These are phyloP conservation scores for Acipenser ruthenus DNA, from an alignment of 2,797 vertebrate species.

Conservation along the genomic window DNA sequence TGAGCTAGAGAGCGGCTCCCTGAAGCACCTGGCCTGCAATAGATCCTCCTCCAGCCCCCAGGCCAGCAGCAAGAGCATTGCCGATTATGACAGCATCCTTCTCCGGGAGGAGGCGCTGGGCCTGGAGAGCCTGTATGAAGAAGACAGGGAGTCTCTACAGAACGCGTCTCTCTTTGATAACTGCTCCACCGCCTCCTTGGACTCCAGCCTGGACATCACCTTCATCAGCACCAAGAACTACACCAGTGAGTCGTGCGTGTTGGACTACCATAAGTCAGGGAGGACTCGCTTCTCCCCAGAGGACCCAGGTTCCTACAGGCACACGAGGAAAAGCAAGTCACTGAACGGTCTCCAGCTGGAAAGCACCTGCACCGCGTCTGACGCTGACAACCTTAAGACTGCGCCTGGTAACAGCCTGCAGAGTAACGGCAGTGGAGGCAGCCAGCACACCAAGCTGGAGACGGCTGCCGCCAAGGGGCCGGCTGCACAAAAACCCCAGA, in stretches of 20 bases:
- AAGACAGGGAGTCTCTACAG: slow-evolving; percentile 60
- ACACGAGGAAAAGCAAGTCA: slow-evolving; percentile 85
- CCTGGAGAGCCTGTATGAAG: slow-evolving; percentile 72
- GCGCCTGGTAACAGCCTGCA: slow-evolving; percentile 38
- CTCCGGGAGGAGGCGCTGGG: slow-evolving; percentile 54
- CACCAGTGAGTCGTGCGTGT: slow-evolving; percentile 63
- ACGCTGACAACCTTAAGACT: neutral
- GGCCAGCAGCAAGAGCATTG: slow-evolving; percentile 54
- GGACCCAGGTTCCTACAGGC: slow-evolving; percentile 59
- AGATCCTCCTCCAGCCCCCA: slow-evolving; percentile 17
- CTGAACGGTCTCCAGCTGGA: slow-evolving; percentile 90
- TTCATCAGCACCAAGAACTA: slow-evolving; percentile 78
- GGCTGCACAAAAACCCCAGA: slow-evolving; percentile 58
- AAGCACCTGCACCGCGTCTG: slow-evolving; percentile 60
- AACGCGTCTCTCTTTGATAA: slow-evolving; percentile 70
- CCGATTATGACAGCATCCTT: slow-evolving; percentile 63
- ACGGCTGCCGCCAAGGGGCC: slow-evolving; percentile 67
- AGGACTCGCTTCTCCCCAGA: slow-evolving; percentile 52
- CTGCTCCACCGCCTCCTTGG: slow-evolving; percentile 82
- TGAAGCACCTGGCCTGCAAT: slow-evolving; percentile 38
- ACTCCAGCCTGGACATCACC: slow-evolving; percentile 90
- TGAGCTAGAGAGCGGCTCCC: slow-evolving; percentile 44
- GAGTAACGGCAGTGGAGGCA: slow-evolving; percentile 51
- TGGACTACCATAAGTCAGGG: slow-evolving; percentile 54
- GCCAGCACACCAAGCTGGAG: slow-evolving; percentile 76